These are phyloP conservation scores for Gorsachius magnificus DNA, from an alignment of 2,797 vertebrate species.

Conservation along the genomic window DNA sequence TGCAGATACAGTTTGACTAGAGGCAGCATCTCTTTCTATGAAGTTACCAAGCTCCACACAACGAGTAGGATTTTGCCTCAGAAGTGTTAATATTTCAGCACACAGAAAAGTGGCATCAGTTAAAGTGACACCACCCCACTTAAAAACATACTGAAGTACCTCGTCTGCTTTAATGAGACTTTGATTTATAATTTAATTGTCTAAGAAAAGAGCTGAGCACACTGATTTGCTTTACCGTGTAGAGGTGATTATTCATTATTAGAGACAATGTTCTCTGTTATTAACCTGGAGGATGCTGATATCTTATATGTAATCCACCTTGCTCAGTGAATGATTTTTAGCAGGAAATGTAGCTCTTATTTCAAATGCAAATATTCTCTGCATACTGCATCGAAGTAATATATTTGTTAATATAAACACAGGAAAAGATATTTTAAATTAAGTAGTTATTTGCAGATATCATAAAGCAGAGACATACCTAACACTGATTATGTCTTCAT, in stretches of 20 bases:
- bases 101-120: neutral
- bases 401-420: neutral
- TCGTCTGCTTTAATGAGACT: neutral
- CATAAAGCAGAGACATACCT: neutral
- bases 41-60: neutral
- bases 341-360: neutral
- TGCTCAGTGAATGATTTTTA: neutral
- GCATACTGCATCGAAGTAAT: neutral
- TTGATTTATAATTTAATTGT: conserved; percentile 36
- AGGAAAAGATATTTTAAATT: neutral
- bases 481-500: neutral
- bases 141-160: neutral
- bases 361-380: neutral
- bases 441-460: neutral
- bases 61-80: neutral
- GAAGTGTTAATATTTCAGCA: neutral
- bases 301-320: neutral
- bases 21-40: neutral
- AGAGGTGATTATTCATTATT: conserved; percentile 11
- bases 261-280: neutral
- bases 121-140: neutral
- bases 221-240: neutral
- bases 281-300: neutral
- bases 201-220: conserved; percentile 13
- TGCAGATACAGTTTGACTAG: neutral